A percentile compares a stretch with the other conserved stretches of the same genome.
phyloP scores from a whole-genome alignment of 1,140 invertebrate genomes.

The Bombyx mandarina region DNA sequence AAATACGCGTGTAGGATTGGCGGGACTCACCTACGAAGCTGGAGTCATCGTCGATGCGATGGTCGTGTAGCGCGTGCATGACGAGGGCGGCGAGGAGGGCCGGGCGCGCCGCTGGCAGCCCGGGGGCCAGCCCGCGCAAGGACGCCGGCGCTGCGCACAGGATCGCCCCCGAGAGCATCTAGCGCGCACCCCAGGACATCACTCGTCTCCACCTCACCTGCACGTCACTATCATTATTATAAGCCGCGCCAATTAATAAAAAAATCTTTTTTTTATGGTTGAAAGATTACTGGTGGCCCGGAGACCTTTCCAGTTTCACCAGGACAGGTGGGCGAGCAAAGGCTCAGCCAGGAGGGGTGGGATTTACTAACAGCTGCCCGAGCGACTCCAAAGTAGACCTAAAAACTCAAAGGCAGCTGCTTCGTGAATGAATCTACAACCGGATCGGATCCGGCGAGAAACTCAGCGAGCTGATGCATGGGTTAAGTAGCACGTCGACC shows the following conservation, averaged over 20 bases:
- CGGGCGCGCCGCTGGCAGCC: constrained; percentile 47
- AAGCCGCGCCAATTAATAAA: neutral
- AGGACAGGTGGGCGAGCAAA: no score
- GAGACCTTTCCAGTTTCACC: no score
- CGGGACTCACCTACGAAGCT: constrained; percentile 53
- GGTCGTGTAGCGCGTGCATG: constrained; percentile 54
- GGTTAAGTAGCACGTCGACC: no score
- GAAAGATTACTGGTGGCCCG: no score
- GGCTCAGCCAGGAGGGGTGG: no score
- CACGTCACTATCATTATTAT: neutral
- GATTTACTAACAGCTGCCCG: no score
- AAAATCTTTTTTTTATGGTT: no score
- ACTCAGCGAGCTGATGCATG: no score
- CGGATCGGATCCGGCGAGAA: no score
- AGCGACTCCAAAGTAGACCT: no score
- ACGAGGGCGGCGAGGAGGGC: constrained; percentile 51
- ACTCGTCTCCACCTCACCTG: constrained; percentile 2
- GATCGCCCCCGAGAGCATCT: constrained; percentile 59
- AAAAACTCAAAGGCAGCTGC: no score
- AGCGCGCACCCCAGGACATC: constrained; percentile 22
- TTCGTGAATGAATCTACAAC: no score
- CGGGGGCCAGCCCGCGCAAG: constrained; percentile 53
- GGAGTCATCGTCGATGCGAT: constrained; percentile 35
- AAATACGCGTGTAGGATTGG: neutral
- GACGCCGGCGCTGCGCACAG: constrained; percentile 56